Conservation (phyloP, 2,888 invertebrate genomes). For the Microctonus aethiopoides region DNA sequence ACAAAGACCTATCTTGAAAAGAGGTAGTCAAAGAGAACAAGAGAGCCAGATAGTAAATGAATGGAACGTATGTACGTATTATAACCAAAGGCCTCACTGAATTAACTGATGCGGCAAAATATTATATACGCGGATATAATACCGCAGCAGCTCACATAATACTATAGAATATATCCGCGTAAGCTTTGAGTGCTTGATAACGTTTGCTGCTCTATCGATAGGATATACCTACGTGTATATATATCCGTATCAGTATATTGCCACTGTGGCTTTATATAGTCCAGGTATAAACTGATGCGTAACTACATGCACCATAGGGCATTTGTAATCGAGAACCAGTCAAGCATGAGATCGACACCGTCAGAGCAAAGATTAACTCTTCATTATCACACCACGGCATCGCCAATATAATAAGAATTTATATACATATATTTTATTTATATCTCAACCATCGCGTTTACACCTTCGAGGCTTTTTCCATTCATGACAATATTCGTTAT, state of each 20-base stretch:
- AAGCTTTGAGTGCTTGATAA: not conserved
- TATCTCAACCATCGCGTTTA: not conserved
- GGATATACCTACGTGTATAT: not conserved
- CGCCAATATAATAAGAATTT: slow-evolving; percentile 4
- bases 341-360: slow-evolving; percentile 14
- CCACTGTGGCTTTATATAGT: not conserved
- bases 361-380: slow-evolving; percentile 6
- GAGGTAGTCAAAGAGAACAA: not conserved
- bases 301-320: not conserved
- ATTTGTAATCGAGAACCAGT: slow-evolving; percentile 2
- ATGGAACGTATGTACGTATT: not conserved
- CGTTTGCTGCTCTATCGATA: slow-evolving; percentile 2
- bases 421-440: not conserved
- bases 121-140: slow-evolving; percentile 13
- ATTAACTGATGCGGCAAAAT: slow-evolving; percentile 3
- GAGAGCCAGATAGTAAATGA: slow-evolving; percentile 1
- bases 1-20: not conserved
- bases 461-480: not conserved
- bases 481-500: not conserved
- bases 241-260: not conserved
- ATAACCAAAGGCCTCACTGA: slow-evolving; percentile 6
- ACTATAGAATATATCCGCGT: not conserved
- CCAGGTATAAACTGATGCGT: slow-evolving; percentile 2
- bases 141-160: slow-evolving; percentile 17
- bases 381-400: slow-evolving; percentile 5